phyloP scores from a whole-genome alignment of 2,113 vertebrate species.

The Zosterops japonicus region DNA sequence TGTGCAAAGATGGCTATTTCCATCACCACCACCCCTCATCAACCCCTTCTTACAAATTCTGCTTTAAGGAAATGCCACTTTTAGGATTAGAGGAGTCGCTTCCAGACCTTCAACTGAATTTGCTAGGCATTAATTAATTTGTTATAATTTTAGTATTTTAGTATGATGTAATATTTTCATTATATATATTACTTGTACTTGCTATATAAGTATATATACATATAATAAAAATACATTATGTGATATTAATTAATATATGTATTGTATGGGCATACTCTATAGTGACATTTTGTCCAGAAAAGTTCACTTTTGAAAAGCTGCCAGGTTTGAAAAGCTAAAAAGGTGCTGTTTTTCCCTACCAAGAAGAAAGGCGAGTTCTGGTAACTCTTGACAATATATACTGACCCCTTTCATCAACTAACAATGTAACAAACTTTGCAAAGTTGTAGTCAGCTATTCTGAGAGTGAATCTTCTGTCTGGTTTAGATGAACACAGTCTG shows the following conservation, averaged over 20 bases:
- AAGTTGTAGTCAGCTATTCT: neutral
- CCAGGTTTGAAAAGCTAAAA: neutral
- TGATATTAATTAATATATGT: neutral
- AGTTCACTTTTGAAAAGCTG: neutral
- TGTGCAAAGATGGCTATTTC: neutral
- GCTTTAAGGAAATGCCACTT: neutral
- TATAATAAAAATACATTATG: neutral
- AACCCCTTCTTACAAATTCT: neutral
- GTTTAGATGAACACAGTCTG: neutral
- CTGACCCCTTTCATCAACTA: neutral
- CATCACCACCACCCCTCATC: rapidly evolving
- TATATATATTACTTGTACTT: neutral
- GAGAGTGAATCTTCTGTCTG: neutral
- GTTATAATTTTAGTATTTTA: neutral
- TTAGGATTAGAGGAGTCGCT: neutral
- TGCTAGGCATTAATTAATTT: neutral
- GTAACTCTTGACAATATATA: neutral
- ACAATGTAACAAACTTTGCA: neutral
- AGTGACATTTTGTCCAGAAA: neutral
- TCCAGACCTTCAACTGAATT: neutral
- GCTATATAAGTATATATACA: neutral
- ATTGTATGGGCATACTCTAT: neutral
- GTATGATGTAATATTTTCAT: neutral
- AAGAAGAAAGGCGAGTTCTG: neutral
- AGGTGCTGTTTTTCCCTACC: neutral